phyloP scores from a whole-genome alignment of 2,888 invertebrate genomes.

The Amphipyra berbera region DNA sequence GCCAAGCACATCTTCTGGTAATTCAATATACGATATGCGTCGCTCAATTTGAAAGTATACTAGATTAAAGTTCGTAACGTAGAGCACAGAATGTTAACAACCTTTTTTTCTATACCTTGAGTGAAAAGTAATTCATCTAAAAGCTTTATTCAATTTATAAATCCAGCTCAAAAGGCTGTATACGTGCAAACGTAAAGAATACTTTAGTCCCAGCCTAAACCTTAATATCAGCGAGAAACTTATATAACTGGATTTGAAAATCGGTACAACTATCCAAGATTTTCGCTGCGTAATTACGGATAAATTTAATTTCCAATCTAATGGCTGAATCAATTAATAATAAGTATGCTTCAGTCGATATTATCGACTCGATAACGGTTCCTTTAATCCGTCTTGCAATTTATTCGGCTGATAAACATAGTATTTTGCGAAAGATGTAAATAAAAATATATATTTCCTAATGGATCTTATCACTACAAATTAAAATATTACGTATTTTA shows the following conservation, averaged over 20 bases:
- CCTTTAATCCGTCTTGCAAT: slow-evolving; percentile 29
- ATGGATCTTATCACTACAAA: slow-evolving; percentile 6
- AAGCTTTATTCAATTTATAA: background rate
- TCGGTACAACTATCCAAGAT: slow-evolving; percentile 18
- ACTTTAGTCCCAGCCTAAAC: background rate
- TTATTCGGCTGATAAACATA: slow-evolving; percentile 19
- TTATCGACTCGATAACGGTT: no score
- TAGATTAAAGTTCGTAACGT: no score
- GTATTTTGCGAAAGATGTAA: slow-evolving; percentile 28
- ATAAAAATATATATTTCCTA: slow-evolving; percentile 18
- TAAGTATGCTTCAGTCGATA: slow-evolving; percentile 22
- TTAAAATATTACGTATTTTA: slow-evolving; percentile 3
- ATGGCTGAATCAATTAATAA: slow-evolving; percentile 30
- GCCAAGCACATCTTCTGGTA: no score
- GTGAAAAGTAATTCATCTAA: background rate
- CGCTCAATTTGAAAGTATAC: no score
- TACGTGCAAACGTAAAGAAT: background rate
- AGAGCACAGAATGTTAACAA: no score
- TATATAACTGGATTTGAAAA: background rate
- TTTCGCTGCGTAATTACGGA: slow-evolving; percentile 24
- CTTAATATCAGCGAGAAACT: background rate
- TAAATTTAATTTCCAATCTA: slow-evolving; percentile 39
- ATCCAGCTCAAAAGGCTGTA: background rate
- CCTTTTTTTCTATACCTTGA: background rate
- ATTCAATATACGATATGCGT: no score